phyloP scores from a whole-genome alignment of 1,140 invertebrate genomes.

The Cherax destructor region DNA sequence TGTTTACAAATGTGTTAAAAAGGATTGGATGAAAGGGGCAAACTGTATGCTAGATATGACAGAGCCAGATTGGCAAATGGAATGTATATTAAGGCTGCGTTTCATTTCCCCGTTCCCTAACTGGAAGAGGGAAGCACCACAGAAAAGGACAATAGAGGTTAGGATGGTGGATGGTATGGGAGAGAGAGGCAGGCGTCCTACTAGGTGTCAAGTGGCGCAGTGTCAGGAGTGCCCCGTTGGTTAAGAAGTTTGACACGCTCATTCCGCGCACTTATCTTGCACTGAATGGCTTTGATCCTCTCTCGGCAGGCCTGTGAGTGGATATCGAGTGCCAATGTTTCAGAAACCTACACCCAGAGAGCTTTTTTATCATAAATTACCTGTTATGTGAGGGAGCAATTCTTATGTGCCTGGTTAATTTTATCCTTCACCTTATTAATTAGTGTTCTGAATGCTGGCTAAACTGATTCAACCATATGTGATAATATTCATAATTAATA shows the following conservation, averaged over 20 bases:
- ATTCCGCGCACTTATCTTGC: slow-evolving; percentile 89
- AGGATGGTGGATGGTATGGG: slow-evolving; percentile 57
- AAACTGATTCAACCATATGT: slow-evolving; percentile 17
- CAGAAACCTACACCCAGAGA: slow-evolving; percentile 63
- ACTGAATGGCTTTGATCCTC: slow-evolving; percentile 88
- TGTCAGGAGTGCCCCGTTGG: slow-evolving; percentile 88
- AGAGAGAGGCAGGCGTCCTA: slow-evolving; percentile 61
- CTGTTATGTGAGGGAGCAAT: slow-evolving; percentile 38
- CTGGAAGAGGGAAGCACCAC: slow-evolving; percentile 59
- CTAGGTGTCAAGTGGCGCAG: slow-evolving; percentile 62
- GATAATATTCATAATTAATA: slow-evolving; percentile 38
- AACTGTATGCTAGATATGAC: slow-evolving; percentile 65
- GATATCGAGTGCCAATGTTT: slow-evolving; percentile 65
- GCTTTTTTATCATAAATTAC: slow-evolving; percentile 50
- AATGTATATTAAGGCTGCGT: slow-evolving; percentile 71
- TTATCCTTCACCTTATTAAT: slow-evolving; percentile 60
- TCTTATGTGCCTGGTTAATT: slow-evolving; percentile 18
- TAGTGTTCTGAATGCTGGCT: slow-evolving; percentile 31
- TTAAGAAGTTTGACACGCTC: slow-evolving; percentile 91
- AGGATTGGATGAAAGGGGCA: slow-evolving; percentile 54
- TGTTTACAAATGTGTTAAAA: slow-evolving; percentile 67
- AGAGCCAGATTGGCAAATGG: slow-evolving; percentile 60
- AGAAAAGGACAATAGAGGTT: slow-evolving; percentile 56
- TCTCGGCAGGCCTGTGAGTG: slow-evolving; percentile 85
- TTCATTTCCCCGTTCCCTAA: slow-evolving; percentile 71